Conservation (phyloP, 1,140 invertebrate genomes). For the Atta texana region DNA sequence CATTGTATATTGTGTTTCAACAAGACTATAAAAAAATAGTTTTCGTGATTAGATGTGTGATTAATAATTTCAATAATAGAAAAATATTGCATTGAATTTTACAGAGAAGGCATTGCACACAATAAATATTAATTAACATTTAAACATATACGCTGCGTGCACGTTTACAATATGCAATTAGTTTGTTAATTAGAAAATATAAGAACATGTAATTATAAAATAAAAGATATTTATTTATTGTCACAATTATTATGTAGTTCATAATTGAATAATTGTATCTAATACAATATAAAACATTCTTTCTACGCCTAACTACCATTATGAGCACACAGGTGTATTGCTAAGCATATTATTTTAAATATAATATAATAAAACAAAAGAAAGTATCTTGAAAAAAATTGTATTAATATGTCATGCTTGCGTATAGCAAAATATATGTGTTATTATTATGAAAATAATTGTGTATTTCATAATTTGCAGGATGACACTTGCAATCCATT, state of each 20-base stretch:
- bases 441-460: conserved; percentile 13
- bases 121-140: conserved; percentile 10
- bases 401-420: conserved; percentile 14
- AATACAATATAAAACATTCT: neutral
- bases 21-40: conserved; percentile 1
- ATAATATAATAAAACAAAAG: neutral
- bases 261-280: neutral
- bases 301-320: neutral
- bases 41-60: too few relatives aligned
- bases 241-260: neutral
- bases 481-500: conserved; percentile 4
- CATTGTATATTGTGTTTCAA: conserved; percentile 14
- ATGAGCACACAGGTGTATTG: neutral
- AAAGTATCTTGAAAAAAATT: neutral
- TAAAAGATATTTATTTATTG: neutral
- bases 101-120: neutral
- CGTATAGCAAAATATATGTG: neutral
- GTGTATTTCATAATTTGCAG: neutral
- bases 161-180: conserved; percentile 10
- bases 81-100: neutral
- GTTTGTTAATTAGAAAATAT: neutral
- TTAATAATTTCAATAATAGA: neutral
- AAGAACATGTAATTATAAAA: neutral
- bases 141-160: neutral
- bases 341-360: neutral